Percentiles rank a stretch among this genome's conserved stretches.
Conservation (phyloP, 2,888 invertebrate species). For the Neocrepidodera transversa region DNA sequence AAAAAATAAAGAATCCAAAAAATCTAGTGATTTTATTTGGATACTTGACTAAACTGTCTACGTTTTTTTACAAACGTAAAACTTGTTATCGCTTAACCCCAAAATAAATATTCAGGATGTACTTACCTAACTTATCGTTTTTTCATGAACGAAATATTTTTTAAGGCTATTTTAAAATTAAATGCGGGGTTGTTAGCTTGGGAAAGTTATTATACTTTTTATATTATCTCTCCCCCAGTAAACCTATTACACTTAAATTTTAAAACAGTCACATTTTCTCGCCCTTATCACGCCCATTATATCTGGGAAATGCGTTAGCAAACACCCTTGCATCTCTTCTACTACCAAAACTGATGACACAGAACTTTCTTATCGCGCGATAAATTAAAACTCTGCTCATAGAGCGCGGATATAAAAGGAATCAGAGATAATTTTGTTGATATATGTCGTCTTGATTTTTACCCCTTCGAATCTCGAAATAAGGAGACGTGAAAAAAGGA, state of each 20-base stretch:
- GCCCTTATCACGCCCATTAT: constrained; percentile 57
- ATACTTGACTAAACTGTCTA: too few species aligned
- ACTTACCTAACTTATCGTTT: constrained; percentile 49
- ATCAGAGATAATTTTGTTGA: constrained; percentile 26
- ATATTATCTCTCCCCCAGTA: constrained; percentile 57
- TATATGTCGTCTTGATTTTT: constrained; percentile 25
- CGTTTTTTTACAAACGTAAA: too few species aligned
- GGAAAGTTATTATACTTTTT: constrained; percentile 56
- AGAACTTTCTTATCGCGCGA: constrained; percentile 58
- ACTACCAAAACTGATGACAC: constrained; percentile 58
- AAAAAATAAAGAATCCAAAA: too few species aligned
- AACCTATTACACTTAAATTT: constrained; percentile 61
- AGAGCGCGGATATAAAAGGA: constrained; percentile 25
- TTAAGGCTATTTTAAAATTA: constrained; percentile 56
- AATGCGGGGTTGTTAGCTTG: constrained; percentile 52
- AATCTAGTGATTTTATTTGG: too few species aligned
- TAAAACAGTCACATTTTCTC: constrained; percentile 61
- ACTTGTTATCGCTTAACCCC: too few species aligned
- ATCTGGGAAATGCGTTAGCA: constrained; percentile 57
- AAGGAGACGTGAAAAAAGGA: background rate
- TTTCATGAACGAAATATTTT: constrained; percentile 56
- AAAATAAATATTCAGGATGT: background rate
- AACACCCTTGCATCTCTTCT: constrained; percentile 54
- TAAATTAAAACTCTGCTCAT: constrained; percentile 50
- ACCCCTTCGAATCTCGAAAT: constrained; percentile 10